Evolutionary conservation across 2,888 invertebrate genomes (phyloP).

Genomic region (Amblyjoppa proteus): DNA sequence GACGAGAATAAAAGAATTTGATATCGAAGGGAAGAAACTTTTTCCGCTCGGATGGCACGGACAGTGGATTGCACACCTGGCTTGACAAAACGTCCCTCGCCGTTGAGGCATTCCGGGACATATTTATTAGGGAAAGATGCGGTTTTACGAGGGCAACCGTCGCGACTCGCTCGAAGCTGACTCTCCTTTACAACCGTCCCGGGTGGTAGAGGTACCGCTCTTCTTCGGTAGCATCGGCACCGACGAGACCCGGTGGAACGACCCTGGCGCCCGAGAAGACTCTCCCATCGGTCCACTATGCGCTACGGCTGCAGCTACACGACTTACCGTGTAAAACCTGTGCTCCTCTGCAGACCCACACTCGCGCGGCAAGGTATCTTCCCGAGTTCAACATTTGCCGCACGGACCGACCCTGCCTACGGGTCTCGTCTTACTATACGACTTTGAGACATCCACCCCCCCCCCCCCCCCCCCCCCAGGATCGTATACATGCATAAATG

Average conservation of each 20-base stretch:
- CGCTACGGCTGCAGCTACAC: neutral
- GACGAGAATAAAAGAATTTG: conserved; percentile 33
- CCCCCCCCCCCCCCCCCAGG: too few species aligned
- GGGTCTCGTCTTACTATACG: neutral
- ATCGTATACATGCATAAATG: conserved; percentile 15
- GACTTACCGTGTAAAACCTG: neutral
- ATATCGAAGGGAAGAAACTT: conserved; percentile 14
- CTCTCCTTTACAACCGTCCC: conserved; percentile 52
- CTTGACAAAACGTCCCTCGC: neutral
- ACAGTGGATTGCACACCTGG: conserved; percentile 30
- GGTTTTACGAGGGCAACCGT: conserved; percentile 48
- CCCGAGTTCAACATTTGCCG: conserved; percentile 26
- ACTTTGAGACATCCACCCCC: neutral
- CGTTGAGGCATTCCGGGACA: conserved; percentile 13
- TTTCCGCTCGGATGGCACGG: neutral
- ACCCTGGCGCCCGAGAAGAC: conserved; percentile 23
- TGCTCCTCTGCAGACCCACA: neutral
- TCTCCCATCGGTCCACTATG: neutral
- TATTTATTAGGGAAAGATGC: conserved; percentile 60
- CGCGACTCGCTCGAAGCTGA: neutral
- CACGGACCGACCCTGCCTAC: neutral
- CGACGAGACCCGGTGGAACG: conserved; percentile 57
- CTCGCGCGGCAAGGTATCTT: neutral
- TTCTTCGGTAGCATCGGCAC: conserved; percentile 32
- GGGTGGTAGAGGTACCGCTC: conserved; percentile 33